These are phyloP conservation scores for Rhopalosiphum maidis DNA, from an alignment of 1,140 invertebrate species.

Conservation along the genomic window DNA sequence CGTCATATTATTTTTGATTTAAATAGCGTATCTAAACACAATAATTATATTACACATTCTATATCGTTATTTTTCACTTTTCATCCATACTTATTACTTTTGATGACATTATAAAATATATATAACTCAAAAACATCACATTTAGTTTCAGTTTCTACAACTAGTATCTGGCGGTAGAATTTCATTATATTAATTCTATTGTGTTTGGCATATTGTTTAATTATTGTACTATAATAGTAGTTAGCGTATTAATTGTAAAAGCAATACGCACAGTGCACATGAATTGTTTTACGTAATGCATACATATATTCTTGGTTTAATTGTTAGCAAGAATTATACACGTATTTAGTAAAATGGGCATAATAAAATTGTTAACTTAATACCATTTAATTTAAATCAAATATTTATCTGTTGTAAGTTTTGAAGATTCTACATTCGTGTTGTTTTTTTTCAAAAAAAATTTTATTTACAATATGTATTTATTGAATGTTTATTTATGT, in stretches of 20 bases:
- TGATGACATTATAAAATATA: too few relatives aligned
- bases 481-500: too few relatives aligned
- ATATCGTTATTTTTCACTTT: too few relatives aligned
- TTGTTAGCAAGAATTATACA: not conserved
- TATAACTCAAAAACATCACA: not conserved
- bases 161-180: not conserved
- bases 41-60: too few relatives aligned
- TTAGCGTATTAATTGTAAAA: not conserved
- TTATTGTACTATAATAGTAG: not conserved
- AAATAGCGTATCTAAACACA: too few relatives aligned
- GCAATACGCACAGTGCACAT: not conserved
- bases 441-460: not conserved
- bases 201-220: not conserved
- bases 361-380: not conserved
- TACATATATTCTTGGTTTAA: not conserved
- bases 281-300: not conserved
- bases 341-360: not conserved
- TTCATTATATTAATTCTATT: not conserved
- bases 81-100: too few relatives aligned
- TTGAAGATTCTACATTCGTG: not conserved
- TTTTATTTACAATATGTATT: too few relatives aligned
- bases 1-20: too few relatives aligned
- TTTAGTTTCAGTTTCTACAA: not conserved
- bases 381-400: not conserved
- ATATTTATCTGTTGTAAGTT: not conserved